phyloP scores from a whole-genome alignment of 1,140 invertebrate genomes.

The Hyles euphorbiae region DNA sequence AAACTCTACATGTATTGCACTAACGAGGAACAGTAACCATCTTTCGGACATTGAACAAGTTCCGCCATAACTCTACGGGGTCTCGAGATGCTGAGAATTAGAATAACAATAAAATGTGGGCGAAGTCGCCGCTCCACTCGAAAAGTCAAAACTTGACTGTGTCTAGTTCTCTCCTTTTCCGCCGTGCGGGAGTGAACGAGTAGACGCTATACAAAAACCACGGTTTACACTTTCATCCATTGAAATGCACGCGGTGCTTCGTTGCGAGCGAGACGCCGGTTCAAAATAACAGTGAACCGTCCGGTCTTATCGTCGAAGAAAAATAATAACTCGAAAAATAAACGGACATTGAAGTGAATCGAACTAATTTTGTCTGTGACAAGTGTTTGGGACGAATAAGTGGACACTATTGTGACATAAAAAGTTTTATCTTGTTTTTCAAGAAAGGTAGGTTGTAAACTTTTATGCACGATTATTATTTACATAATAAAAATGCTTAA shows the following conservation, averaged over 20 bases:
- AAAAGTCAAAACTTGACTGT: conserved; percentile 48
- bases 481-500: background rate
- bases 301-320: conserved; percentile 46
- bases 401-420: conserved; percentile 14
- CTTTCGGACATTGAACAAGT: conserved; percentile 17
- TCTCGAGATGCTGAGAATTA: conserved; percentile 35
- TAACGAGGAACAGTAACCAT: conserved; percentile 5
- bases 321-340: conserved; percentile 35
- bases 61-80: conserved; percentile 7
- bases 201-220: conserved; percentile 70
- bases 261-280: conserved; percentile 54
- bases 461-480: background rate
- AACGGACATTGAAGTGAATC: conserved; percentile 27
- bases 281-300: conserved; percentile 51
- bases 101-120: conserved; percentile 64
- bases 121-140: conserved; percentile 53
- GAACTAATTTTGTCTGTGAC: conserved; percentile 29
- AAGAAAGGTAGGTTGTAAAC: conserved; percentile 21
- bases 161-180: conserved; percentile 43
- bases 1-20: background rate
- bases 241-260: conserved; percentile 70
- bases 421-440: conserved; percentile 10
- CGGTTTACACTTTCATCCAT: conserved; percentile 72
- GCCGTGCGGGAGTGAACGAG: conserved; percentile 43
- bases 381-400: conserved; percentile 28